Evolutionary conservation across 2,797 vertebrate species (phyloP), one percentile per base, ranked within the genome.

Genomic region (Hypotaenidia okinawae): DNA sequence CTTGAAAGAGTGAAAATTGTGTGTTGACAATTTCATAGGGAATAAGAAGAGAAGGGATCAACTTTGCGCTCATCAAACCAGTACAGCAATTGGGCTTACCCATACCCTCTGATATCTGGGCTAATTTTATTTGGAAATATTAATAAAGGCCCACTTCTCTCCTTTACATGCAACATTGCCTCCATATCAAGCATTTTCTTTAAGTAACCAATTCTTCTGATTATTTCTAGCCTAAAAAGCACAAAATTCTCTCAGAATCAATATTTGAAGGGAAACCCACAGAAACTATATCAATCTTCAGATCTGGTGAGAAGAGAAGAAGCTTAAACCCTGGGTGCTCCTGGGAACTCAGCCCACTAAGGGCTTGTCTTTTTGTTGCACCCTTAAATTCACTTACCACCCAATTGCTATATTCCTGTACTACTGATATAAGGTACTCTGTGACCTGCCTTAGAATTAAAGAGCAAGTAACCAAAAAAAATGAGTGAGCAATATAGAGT

Each of bases 1-100:
- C 33, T 75, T 78, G 75, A 57, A 86, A 92, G 47, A 79, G 21
- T 70, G 73, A 86, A 94, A 94, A 90, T 84, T 89, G 39, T 67
- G 84, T 94, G 83, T 95, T 91, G 85, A 86, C 52, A 81, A 35
- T 92, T 84, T 90, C 57, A 77, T 8, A 21, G 47, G 67, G 63
- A 81, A 51, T 70, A 84, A 74, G 52, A 93, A 63, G 39, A 87
- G 43, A 57, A 69, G 25, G 68, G 16, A 52, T 54, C 23, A 70
- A 55, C 39, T 89, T 52, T 59, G 23, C 8, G 18, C 23, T 90
- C 62, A 57, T 23, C 66, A 91, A 68, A 64, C 49, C 45, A 59
- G 25, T 67, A 39, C 35, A 68, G 41, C 16, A 79, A 49, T 23
- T 59, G 39, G 6, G 4, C 87, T 94, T 91, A 30, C 35, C 35